phyloP scores from a whole-genome alignment of 2,113 vertebrate genomes.

The Lophochroa leadbeateri region DNA sequence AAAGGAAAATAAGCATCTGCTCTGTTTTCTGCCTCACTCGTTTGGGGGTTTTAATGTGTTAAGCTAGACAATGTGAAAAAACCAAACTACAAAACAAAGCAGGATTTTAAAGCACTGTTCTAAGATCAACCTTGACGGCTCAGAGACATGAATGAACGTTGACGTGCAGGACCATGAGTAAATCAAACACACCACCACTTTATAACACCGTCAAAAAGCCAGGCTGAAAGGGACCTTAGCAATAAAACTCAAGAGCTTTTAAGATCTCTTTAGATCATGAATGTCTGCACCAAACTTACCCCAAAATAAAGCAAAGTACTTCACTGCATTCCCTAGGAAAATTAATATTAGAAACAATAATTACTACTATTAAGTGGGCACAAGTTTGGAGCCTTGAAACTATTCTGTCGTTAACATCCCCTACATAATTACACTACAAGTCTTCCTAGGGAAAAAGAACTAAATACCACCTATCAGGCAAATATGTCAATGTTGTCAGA shows the following conservation, averaged over 20 bases:
- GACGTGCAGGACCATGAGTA: neutral
- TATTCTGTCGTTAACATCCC: neutral
- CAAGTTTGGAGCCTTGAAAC: neutral
- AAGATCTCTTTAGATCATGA: neutral
- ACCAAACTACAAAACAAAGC: neutral
- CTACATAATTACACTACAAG: neutral
- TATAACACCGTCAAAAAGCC: neutral
- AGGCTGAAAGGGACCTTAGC: neutral
- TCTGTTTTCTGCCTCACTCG: neutral
- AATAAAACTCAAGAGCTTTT: neutral
- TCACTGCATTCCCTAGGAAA: neutral
- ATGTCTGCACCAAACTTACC: neutral
- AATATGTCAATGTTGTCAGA: neutral
- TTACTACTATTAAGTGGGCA: neutral
- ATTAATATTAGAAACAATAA: neutral
- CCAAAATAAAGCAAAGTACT: neutral
- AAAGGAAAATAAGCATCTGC: neutral
- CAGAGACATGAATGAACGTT: neutral
- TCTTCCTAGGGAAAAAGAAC: neutral
- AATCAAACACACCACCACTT: neutral
- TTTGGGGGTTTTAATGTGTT: neutral
- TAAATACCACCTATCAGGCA: neutral
- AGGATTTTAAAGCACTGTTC: neutral
- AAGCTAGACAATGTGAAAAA: neutral
- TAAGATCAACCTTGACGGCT: neutral